phyloP scores from a whole-genome alignment of 1,140 invertebrate species.

The Bombus superbus region DNA sequence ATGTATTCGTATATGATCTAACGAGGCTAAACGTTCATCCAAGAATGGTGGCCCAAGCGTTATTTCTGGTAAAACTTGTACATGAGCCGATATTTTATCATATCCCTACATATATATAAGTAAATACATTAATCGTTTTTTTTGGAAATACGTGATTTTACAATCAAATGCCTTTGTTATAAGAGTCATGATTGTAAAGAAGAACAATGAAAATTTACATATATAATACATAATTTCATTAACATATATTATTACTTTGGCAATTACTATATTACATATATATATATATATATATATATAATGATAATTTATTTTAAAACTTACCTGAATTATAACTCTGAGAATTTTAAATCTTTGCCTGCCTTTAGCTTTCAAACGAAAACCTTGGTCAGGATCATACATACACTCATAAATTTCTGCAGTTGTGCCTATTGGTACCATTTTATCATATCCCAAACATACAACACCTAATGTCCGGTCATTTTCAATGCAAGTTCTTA shows the following conservation, averaged over 20 bases:
- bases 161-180: not conserved
- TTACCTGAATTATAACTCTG: constrained; percentile 75
- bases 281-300: not conserved
- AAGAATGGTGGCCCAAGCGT: constrained; percentile 82
- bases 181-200: not conserved
- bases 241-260: not conserved
- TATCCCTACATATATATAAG: constrained; percentile 58
- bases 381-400: constrained; percentile 76
- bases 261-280: not conserved
- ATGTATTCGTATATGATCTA: constrained; percentile 77
- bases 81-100: constrained; percentile 80
- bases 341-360: constrained; percentile 87
- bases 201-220: not conserved
- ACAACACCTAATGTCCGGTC: constrained; percentile 87
- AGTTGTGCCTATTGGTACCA: constrained; percentile 85
- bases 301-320: constrained; percentile 17
- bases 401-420: constrained; percentile 88
- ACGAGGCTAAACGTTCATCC: constrained; percentile 80
- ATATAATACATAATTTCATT: not conserved
- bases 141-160: not conserved
- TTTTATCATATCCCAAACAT: constrained; percentile 70
- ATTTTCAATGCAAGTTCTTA: constrained; percentile 83
- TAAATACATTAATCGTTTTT: not conserved
- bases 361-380: constrained; percentile 86
- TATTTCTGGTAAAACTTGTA: constrained; percentile 87